phyloP scores from a whole-genome alignment of 64 coral and sea anemone species.

The Pocillopora verrucosa region DNA sequence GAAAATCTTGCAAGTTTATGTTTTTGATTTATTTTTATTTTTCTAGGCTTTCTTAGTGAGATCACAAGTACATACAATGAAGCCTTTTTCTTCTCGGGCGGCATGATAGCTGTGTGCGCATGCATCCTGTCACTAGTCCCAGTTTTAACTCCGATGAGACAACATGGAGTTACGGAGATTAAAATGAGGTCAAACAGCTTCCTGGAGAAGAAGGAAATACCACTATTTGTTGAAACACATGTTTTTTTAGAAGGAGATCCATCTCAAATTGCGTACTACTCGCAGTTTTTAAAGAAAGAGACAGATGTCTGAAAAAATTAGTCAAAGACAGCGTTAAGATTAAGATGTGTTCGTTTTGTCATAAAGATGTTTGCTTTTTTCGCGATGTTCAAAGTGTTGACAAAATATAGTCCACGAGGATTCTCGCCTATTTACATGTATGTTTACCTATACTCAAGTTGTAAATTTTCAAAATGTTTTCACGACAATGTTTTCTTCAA shows the following conservation, averaged over 20 bases:
- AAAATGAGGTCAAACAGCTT: background rate
- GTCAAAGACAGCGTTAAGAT: background rate
- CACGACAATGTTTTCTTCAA: too few relatives aligned
- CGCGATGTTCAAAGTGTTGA: too few relatives aligned
- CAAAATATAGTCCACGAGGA: too few relatives aligned
- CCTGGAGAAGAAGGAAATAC: background rate
- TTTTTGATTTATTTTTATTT: background rate
- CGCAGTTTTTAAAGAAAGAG: background rate
- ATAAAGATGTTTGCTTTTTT: too few relatives aligned
- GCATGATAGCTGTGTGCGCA: conserved; percentile 12
- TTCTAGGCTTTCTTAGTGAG: conserved; percentile 25
- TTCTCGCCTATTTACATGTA: too few relatives aligned
- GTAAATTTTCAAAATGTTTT: too few relatives aligned
- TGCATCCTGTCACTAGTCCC: conserved; percentile 13
- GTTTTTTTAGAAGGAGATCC: background rate
- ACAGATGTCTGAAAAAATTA: background rate
- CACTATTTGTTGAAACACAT: conserved; percentile 1
- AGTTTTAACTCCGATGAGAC: conserved; percentile 15
- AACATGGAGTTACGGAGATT: background rate
- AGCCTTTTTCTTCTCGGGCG: conserved; percentile 27
- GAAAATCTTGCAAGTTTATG: background rate
- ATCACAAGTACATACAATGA: conserved; percentile 29
- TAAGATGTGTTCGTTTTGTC: too few relatives aligned
- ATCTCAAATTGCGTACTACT: background rate
- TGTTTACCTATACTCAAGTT: too few relatives aligned